Conservation (phyloP, 2,113 vertebrate species). For the Carassius auratus region DNA sequence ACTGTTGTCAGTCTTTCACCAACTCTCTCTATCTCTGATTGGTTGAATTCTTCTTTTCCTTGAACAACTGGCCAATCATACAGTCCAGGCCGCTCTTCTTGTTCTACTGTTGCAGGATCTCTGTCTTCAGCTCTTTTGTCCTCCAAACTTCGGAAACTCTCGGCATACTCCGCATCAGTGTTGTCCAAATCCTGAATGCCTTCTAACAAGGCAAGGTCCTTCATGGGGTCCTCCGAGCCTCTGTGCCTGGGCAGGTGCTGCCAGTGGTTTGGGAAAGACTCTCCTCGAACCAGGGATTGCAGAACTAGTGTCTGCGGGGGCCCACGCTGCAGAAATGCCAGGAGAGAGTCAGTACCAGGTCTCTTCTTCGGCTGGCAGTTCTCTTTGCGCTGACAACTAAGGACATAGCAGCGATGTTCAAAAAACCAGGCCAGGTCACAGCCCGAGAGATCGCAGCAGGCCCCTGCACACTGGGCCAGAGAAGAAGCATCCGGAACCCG, state of each 20-base stretch:
- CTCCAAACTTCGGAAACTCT: conserved; percentile 66
- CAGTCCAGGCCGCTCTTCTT: conserved; percentile 52
- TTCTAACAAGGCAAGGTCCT: conserved; percentile 76
- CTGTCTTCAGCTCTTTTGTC: conserved; percentile 64
- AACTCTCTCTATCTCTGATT: conserved; percentile 65
- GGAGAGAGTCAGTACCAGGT: conserved; percentile 76
- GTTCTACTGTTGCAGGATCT: conserved; percentile 59
- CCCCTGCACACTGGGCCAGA: conserved; percentile 76
- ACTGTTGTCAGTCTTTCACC: conserved; percentile 40
- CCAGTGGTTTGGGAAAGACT: conserved; percentile 70
- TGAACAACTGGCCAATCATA: conserved; percentile 66
- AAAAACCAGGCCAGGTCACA: conserved; percentile 91
- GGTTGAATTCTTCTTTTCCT: conserved; percentile 69
- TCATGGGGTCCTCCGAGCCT: conserved; percentile 74
- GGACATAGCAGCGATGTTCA: conserved; percentile 83
- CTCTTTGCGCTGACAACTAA: conserved; percentile 81
- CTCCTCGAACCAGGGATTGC: conserved; percentile 73
- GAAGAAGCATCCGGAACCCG: conserved; percentile 78
- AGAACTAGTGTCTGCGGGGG: conserved; percentile 72
- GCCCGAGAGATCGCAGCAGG: conserved; percentile 81
- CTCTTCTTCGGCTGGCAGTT: conserved; percentile 80
- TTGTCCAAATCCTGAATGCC: conserved; percentile 70
- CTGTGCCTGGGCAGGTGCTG: conserved; percentile 65
- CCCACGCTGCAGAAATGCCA: conserved; percentile 81
- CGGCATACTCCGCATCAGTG: conserved; percentile 71